Percentiles rank a stretch among this genome's conserved stretches.
Evolutionary conservation across 2,113 vertebrate genomes (phyloP).

Genomic region (Brienomyrus brachyistius): DNA sequence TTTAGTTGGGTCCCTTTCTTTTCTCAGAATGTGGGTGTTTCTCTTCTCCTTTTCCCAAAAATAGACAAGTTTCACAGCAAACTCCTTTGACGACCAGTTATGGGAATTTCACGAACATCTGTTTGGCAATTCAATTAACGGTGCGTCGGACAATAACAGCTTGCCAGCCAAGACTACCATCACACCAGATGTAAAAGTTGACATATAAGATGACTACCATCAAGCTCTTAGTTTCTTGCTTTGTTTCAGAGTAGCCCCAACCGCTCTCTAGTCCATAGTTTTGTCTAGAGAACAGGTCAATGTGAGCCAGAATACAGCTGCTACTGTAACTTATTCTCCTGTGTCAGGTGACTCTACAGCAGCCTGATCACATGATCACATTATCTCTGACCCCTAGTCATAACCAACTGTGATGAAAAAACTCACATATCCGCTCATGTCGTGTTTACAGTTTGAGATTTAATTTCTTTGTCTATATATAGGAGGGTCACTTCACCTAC

Average conservation of each 20-base stretch:
- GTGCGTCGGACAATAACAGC: neutral
- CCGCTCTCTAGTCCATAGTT: neutral
- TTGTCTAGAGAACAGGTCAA: neutral
- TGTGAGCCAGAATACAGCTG: neutral
- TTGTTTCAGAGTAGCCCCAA: conserved; percentile 22
- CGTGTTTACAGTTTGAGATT: neutral
- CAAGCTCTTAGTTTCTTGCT: conserved; percentile 18
- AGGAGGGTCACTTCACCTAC: neutral
- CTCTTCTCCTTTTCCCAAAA: neutral
- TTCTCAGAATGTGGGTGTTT: neutral
- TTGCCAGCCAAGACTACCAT: neutral
- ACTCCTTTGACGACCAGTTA: neutral
- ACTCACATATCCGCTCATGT: neutral
- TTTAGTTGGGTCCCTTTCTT: neutral
- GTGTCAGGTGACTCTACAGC: neutral
- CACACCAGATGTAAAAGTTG: neutral
- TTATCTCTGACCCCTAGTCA: neutral
- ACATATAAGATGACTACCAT: neutral
- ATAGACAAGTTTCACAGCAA: neutral
- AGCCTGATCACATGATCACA: neutral
- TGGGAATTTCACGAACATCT: neutral
- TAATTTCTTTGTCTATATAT: neutral
- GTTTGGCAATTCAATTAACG: neutral
- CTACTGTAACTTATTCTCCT: neutral
- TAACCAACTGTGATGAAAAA: neutral